Conservation (phyloP, 2,888 invertebrate genomes). For the Aspidiotus rigidus region DNA sequence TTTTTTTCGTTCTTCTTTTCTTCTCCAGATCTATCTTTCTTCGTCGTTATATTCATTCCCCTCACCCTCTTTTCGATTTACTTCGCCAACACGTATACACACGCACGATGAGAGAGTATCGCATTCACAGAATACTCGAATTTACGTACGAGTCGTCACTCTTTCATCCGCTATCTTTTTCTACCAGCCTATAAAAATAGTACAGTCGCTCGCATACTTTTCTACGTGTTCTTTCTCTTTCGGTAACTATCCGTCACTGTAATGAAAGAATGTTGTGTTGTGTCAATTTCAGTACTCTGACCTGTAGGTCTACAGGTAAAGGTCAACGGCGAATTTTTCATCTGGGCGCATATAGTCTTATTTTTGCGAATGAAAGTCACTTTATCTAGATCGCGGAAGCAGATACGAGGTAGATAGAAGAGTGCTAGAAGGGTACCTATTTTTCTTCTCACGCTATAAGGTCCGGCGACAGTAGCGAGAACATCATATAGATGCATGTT, state of each 20-base stretch:
- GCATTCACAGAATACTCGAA: slow-evolving; percentile 22
- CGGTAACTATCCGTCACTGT: slow-evolving; percentile 26
- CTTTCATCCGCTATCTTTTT: slow-evolving; percentile 1
- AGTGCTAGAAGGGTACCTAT: no score
- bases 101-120: neutral
- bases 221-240: slow-evolving; percentile 8
- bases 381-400: neutral
- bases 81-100: slow-evolving; percentile 23
- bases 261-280: slow-evolving; percentile 30
- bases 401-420: no score
- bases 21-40: neutral
- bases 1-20: slow-evolving; percentile 18
- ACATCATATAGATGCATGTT: no score
- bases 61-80: slow-evolving; percentile 12
- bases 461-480: no score
- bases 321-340: slow-evolving; percentile 19
- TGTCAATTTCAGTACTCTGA: slow-evolving; percentile 18
- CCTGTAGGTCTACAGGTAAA: slow-evolving; percentile 30
- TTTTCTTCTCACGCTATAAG: no score
- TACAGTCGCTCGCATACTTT: neutral
- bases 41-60: neutral
- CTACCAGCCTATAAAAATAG: neutral
- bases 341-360: slow-evolving; percentile 1
- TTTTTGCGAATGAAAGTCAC: neutral
- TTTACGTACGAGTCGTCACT: slow-evolving; percentile 25